Evolutionary conservation across 2,888 invertebrate genomes (phyloP), one percentile per base, ranked within the genome.

Genomic region (Clostera curtula): DNA sequence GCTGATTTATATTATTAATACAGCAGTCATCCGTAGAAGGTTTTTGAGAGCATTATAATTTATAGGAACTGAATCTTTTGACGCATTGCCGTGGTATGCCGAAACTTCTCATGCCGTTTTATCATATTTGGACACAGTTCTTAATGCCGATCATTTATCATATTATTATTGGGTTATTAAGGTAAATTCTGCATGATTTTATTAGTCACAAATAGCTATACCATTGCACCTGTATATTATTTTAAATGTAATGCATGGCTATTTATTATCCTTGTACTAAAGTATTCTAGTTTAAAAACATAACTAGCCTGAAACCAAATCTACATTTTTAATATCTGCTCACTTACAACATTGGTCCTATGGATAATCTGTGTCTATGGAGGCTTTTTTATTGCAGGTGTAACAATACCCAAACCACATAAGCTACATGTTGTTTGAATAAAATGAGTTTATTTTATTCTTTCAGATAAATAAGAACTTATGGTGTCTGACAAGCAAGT

Each of bases 401-500:
- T n/a, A n/a, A n/a, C n/a, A n/a, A n/a, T n/a, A n/a, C n/a, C n/a
- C n/a, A n/a, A n/a, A n/a, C n/a, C n/a, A n/a, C n/a, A n/a, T n/a
- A n/a, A n/a, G n/a, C n/a, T n/a, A n/a, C n/a, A n/a, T n/a, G n/a
- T n/a, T n/a, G n/a, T n/a, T n/a, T n/a, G 11, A 23, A 25, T 16
- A 24, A 26, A 27, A 24, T 41, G 27, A 27, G n/a, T n/a, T n/a
- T n/a, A n/a, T n/a, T n/a, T n/a, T 47, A 38, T 43, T 33, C 29
- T 65, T 65, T 46, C 65, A 65, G 65, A 62, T 57, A 49, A 35
- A 29, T 49, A 31, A 34, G 23, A 44, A 38, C 49, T 56, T 58
- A 76, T 76, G 75, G 69, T 69, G 57, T 54, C 54, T 34, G 55
- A 66, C 57, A 74, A 71, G 76, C 76, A 76, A 75, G 76, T 75